Conservation (phyloP, 2,797 vertebrate genomes). For the Melanotaenia maccullochi region DNA sequence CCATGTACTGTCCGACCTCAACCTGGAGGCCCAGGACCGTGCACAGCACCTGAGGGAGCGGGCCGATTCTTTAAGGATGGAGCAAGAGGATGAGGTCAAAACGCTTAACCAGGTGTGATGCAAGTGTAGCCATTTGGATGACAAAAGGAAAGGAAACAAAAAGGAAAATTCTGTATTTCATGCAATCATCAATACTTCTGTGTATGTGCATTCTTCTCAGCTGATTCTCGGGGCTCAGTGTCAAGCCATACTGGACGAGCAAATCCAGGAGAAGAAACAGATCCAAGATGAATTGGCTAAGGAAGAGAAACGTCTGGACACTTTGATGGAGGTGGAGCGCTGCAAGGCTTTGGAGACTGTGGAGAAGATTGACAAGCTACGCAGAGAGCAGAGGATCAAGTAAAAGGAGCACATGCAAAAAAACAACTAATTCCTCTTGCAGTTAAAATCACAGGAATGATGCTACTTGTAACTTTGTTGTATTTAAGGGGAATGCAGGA, state of each 20-base stretch:
- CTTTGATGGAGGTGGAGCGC: constrained; percentile 90
- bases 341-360: constrained; percentile 79
- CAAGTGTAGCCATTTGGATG: background rate
- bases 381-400: constrained; percentile 84
- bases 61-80: constrained; percentile 82
- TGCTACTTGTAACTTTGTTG: constrained; percentile 1
- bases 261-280: constrained; percentile 88
- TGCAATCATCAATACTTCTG: background rate
- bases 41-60: constrained; percentile 81
- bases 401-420: constrained; percentile 46
- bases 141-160: background rate
- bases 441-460: too few relatives aligned
- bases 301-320: constrained; percentile 87
- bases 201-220: constrained; percentile 63
- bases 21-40: constrained; percentile 81
- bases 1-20: constrained; percentile 83
- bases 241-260: constrained; percentile 87
- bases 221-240: constrained; percentile 88
- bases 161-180: background rate
- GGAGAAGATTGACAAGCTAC: constrained; percentile 79
- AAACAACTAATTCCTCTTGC: too few relatives aligned
- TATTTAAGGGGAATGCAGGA: constrained; percentile 83
- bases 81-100: constrained; percentile 91
- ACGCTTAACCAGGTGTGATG: constrained; percentile 83
- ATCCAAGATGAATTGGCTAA: constrained; percentile 81